Conservation (phyloP, 2,797 vertebrate genomes). For the Taeniopygia guttata region DNA sequence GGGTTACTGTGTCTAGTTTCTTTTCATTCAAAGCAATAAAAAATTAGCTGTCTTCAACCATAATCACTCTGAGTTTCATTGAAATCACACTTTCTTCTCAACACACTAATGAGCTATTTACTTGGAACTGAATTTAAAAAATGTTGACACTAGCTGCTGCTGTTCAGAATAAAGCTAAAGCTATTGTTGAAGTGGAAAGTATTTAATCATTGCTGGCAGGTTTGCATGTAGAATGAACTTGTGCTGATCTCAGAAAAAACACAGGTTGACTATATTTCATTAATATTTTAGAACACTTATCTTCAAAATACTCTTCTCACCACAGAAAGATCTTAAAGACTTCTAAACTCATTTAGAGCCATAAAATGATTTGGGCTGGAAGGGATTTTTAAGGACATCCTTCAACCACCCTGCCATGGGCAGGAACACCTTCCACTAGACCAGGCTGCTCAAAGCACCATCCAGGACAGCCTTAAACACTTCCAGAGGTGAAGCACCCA, state of each 20-base stretch:
- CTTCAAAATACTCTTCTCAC: background rate
- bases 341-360: background rate
- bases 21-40: background rate
- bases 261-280: background rate
- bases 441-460: background rate
- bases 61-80: background rate
- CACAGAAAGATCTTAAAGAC: background rate
- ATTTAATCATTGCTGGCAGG: background rate
- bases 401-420: rapidly evolving
- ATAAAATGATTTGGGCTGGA: background rate
- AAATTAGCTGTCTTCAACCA: background rate
- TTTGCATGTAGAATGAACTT: background rate
- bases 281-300: background rate
- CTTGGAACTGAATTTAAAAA: background rate
- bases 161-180: background rate
- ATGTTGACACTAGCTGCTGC: background rate
- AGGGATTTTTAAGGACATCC: background rate
- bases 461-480: rapidly evolving
- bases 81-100: background rate
- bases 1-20: background rate
- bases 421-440: background rate
- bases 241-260: background rate
- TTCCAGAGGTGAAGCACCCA: background rate
- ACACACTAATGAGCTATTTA: background rate
- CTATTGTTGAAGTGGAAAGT: background rate